These are phyloP conservation scores for Pseudobourletiella spinata DNA, from an alignment of 1,140 invertebrate genomes.

Conservation along the genomic window DNA sequence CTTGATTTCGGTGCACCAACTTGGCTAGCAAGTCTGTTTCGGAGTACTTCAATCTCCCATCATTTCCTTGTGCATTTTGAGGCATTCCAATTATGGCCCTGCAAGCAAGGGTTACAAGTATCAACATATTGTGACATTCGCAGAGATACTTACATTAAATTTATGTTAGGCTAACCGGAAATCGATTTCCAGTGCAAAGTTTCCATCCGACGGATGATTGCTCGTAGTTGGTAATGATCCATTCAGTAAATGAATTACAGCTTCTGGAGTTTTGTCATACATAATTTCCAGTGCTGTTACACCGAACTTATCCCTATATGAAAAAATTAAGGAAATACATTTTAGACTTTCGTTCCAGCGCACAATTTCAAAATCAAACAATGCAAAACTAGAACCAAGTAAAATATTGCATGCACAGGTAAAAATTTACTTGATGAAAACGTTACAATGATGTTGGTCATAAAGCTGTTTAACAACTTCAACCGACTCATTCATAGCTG, in stretches of 20 bases:
- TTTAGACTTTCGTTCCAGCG: no score
- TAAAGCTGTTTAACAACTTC: neutral
- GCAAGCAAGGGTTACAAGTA: no score
- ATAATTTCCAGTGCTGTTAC: neutral
- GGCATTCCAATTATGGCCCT: neutral
- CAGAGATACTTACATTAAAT: neutral
- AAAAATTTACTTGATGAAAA: neutral
- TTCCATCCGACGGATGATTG: slow-evolving; percentile 5
- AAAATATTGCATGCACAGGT: neutral
- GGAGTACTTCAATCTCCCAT: neutral
- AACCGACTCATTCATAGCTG: neutral
- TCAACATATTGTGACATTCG: neutral
- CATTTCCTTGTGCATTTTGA: no score
- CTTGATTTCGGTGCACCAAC: neutral
- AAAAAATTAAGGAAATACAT: neutral
- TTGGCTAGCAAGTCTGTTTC: neutral
- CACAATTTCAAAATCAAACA: no score
- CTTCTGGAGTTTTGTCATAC: slow-evolving; percentile 6
- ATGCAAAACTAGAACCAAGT: no score
- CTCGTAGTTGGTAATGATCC: neutral
- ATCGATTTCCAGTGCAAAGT: slow-evolving; percentile 6
- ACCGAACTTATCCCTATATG: neutral
- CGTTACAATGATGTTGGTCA: neutral
- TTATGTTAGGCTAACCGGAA: neutral
- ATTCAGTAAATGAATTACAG: slow-evolving; percentile 2